Percentiles rank a stretch among this genome's conserved stretches.
Conservation (phyloP, 1,140 invertebrate species). For the Trypoxylus dichotomus region DNA sequence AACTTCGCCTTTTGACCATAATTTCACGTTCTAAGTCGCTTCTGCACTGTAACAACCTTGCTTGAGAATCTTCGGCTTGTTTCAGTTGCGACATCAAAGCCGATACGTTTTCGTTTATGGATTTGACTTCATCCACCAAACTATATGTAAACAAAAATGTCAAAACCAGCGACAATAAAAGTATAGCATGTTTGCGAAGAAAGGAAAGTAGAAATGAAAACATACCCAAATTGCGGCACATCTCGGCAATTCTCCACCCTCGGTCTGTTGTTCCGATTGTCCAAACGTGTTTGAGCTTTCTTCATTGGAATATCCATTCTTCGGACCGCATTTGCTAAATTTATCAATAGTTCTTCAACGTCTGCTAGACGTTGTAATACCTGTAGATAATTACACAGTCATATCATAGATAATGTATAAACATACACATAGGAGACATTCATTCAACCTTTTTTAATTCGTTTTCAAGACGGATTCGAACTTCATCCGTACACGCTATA, state of each 20-base stretch:
- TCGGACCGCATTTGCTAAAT: conserved; percentile 62
- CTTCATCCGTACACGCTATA: conserved; percentile 68
- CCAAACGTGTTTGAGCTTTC: conserved; percentile 74
- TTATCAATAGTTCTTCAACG: conserved; percentile 68
- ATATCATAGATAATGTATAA: not conserved
- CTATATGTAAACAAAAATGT: not conserved
- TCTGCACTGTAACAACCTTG: conserved; percentile 62
- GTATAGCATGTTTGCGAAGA: too few relatives aligned
- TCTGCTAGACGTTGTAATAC: conserved; percentile 67
- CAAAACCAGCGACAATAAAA: not conserved
- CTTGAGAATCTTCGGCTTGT: conserved; percentile 62
- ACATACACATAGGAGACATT: conserved; percentile 29
- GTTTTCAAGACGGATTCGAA: conserved; percentile 65
- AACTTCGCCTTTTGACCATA: conserved; percentile 69
- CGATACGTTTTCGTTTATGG: conserved; percentile 65
- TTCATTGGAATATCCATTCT: conserved; percentile 74
- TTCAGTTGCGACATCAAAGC: conserved; percentile 62
- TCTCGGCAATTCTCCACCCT: conserved; percentile 74
- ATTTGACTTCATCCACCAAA: conserved; percentile 74
- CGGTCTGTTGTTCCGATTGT: conserved; percentile 66
- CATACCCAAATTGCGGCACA: conserved; percentile 64
- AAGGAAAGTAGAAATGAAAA: not conserved
- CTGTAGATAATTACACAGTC: conserved; percentile 47
- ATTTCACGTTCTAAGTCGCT: conserved; percentile 70
- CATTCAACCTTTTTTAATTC: conserved; percentile 61